Base-by-base conservation (phyloP, 92 coral and sea anemone genomes). In the Actinernus sp. region DNA sequence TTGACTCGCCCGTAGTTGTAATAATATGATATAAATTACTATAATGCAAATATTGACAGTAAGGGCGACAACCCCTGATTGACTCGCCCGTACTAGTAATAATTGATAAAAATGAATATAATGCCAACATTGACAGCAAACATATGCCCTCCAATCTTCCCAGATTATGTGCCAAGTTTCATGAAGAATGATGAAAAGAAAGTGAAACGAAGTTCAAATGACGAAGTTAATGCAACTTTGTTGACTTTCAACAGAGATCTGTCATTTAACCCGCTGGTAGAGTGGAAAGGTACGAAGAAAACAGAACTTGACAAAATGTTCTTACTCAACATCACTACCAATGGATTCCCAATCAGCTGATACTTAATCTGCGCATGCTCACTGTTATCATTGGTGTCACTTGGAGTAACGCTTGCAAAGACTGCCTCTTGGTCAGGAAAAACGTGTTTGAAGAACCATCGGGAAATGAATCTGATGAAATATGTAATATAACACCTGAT, bases 381-480 rank as follows among this genome's bases (percentile, higher is more conserved):
- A 3, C 20, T 11, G 36, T 31, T 0, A 34, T 83, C 11, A 4
- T 1, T 18, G 89, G 89, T 2, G 54, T 83, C 9, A 47, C 58
- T 12, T 83, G 89, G 89, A 76, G 59, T 43, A 20, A 55, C 1
- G 44, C 7, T 0, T 83, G 89, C 58, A 48, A 44, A 4, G 62
- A 76, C 8, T 83, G 89, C 32, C 7, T 33, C 6, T 22, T 83
- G 38, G 44, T 62, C 14, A 75, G 47, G 26, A 83, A 67, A 16
- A 58, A 54, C 4, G 44, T 21, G 30, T 24, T 71, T 28, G 12
- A 29, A 41, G 48, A 52, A 39, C 25, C 29, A 47, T 6, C 60
- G 31, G 66, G 46, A 17, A 58, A 52, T 52, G 68, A 68, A 36
- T 7, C 13, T 2, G 25, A 0, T 16, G 31, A 21, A 13, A 27